Evolutionary conservation across 2,113 vertebrate species (phyloP), one percentile per base, ranked within the genome.

Genomic region (Castor canadensis): DNA sequence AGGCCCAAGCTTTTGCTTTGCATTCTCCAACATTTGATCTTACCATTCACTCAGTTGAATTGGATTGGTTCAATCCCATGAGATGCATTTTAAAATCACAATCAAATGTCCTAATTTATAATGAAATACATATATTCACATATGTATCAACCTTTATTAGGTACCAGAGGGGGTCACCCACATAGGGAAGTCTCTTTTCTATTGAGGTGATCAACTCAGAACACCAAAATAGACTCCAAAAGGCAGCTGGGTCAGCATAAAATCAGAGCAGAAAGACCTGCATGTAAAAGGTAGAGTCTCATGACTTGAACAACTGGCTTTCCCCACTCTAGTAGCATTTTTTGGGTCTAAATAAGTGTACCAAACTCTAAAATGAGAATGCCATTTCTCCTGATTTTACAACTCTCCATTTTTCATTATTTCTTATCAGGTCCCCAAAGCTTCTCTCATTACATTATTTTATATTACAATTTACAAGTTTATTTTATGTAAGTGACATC

Each of bases 371-470:
- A 45, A 69, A 80, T 77, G 13, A 40, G 43, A 91, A n/a, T 35
- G 1, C 43, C 8, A 0, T 91, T 87, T 81, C 69, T 95, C 26
- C 26, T 49, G 60, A 87, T 92, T 86, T 92, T 83, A 82, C 32
- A 80, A 0, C 22, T 95, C 60, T 92, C 52, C 12, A 1, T 85
- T 94, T n/a, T 95, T 93, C 66, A 83, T 91, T 67, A 80, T 72
- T 86, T 94, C 64, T 86, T 52, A 54, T 82, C 43, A 45, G 72
- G 16, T 88, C 83, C 83, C 86, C 45, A 82, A 56, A 73, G 49
- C 26, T 80, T 89, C 64, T 95, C 86, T 94, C 89, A 52, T 94
- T 86, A 71, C 40, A 76, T 86, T 94, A 85, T 88, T 89, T 93
- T 75, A 56, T 88, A 75, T 91, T 69, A 85, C 62, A 54, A 15